phyloP scores from a whole-genome alignment of 2,888 invertebrate species.

The Zonitis immaculata region DNA sequence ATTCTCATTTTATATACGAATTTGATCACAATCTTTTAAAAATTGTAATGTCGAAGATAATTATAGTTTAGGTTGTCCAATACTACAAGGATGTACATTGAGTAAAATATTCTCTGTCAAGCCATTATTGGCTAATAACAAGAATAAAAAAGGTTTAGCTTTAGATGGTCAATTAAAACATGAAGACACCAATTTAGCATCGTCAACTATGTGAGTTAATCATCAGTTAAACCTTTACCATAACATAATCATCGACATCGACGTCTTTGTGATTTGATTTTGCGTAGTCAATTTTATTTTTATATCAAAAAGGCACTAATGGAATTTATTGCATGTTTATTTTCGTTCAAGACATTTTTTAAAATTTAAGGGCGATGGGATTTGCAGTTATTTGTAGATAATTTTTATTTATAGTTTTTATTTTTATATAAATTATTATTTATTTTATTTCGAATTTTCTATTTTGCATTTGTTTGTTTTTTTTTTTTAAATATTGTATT shows the following conservation, averaged over 20 bases:
- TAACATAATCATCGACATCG: background rate
- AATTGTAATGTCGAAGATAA: conserved; percentile 20
- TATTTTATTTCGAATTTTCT: too few relatives aligned
- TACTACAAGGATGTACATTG: conserved; percentile 78
- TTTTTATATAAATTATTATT: background rate
- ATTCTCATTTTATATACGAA: background rate
- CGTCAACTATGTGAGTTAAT: conserved; percentile 73
- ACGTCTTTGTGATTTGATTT: background rate
- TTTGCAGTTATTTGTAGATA: conserved; percentile 21
- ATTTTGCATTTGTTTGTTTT: conserved; percentile 14
- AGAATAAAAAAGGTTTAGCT: conserved; percentile 79
- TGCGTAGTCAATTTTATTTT: background rate
- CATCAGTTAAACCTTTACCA: conserved; percentile 26
- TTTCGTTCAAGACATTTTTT: conserved; percentile 8
- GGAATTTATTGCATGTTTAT: conserved; percentile 24
- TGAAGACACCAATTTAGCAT: conserved; percentile 84
- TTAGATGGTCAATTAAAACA: conserved; percentile 83
- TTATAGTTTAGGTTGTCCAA: conserved; percentile 72
- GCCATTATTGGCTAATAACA: conserved; percentile 75
- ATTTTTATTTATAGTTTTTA: conserved; percentile 11
- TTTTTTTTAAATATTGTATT: conserved; percentile 32
- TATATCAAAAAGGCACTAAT: conserved; percentile 11
- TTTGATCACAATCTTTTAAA: background rate
- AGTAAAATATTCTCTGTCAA: conserved; percentile 78
- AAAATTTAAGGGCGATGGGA: conserved; percentile 26